Evolutionary conservation across 2,888 invertebrate species (phyloP).

Genomic region (Tenthredo notha): DNA sequence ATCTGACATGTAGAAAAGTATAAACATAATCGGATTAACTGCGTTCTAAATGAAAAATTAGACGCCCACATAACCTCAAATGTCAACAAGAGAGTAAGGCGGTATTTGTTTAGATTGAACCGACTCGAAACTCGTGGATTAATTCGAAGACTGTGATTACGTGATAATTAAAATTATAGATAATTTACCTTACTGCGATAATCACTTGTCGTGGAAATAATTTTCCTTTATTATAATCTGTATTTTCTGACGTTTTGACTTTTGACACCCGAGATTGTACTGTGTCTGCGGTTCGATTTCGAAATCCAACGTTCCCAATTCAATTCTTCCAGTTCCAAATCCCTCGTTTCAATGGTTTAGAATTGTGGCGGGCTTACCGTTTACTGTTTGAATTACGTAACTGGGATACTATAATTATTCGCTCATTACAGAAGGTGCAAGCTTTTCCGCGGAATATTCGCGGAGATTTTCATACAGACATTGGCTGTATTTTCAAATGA

Average conservation of each 20-base stretch:
- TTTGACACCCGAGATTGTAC: slow-evolving; percentile 27
- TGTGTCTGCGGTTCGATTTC: slow-evolving; percentile 12
- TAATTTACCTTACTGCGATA: slow-evolving; percentile 12
- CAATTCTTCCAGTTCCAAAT: neutral
- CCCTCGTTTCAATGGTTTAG: neutral
- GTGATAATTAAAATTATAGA: neutral
- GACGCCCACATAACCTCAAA: slow-evolving; percentile 32
- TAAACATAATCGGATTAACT: slow-evolving; percentile 49
- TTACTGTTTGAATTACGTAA: neutral
- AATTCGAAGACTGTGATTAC: neutral
- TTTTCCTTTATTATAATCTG: neutral
- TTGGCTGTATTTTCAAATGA: neutral
- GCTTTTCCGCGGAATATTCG: neutral
- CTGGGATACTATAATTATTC: neutral
- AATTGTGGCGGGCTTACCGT: neutral
- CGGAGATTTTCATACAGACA: neutral
- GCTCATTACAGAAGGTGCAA: neutral
- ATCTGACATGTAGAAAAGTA: slow-evolving; percentile 19
- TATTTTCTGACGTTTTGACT: slow-evolving; percentile 49
- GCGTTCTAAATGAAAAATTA: slow-evolving; percentile 28
- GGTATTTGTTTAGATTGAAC: neutral
- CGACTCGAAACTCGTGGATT: neutral
- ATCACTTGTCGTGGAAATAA: slow-evolving; percentile 22
- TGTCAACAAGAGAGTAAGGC: slow-evolving; percentile 24
- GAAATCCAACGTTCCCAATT: slow-evolving; percentile 12